These are phyloP conservation scores for Plusia festucae DNA, from an alignment of 2,888 invertebrate genomes.

Conservation along the genomic window DNA sequence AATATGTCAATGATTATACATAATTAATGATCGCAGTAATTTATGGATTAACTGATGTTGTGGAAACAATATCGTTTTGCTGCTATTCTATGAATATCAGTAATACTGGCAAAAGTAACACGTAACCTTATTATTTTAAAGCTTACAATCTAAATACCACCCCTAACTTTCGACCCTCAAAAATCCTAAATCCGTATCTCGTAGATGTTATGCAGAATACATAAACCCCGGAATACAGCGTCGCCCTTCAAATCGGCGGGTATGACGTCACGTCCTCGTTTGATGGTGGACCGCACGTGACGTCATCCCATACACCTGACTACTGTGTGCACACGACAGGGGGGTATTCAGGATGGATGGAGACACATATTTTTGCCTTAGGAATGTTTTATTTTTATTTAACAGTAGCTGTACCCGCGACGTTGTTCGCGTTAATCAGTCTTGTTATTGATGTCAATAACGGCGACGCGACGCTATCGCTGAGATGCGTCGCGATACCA, in stretches of 20 bases:
- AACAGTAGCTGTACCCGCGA: too few relatives aligned
- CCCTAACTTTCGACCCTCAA: slow-evolving; percentile 2
- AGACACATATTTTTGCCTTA: background rate
- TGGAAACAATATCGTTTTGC: background rate
- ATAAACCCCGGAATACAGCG: slow-evolving; percentile 38
- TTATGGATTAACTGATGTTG: background rate
- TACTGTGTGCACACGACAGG: slow-evolving; percentile 28
- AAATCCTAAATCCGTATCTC: slow-evolving; percentile 8
- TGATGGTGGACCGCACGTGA: slow-evolving; percentile 60
- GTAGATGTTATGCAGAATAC: slow-evolving; percentile 24
- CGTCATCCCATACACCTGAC: slow-evolving; percentile 54
- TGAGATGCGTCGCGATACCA: too few relatives aligned
- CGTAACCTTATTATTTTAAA: background rate
- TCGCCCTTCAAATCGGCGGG: slow-evolving; percentile 47
- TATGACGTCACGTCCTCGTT: slow-evolving; percentile 56
- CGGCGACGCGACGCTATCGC: too few relatives aligned
- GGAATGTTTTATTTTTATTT: too few relatives aligned
- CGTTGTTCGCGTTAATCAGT: too few relatives aligned
- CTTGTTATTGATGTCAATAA: too few relatives aligned
- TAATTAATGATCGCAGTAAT: background rate
- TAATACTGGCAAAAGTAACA: too few relatives aligned
- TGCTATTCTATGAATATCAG: background rate
- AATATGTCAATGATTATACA: too few relatives aligned
- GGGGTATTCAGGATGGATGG: slow-evolving; percentile 19
- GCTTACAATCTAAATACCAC: background rate